phyloP scores from a whole-genome alignment of 2,888 invertebrate species.

The Orthosia gracilis region DNA sequence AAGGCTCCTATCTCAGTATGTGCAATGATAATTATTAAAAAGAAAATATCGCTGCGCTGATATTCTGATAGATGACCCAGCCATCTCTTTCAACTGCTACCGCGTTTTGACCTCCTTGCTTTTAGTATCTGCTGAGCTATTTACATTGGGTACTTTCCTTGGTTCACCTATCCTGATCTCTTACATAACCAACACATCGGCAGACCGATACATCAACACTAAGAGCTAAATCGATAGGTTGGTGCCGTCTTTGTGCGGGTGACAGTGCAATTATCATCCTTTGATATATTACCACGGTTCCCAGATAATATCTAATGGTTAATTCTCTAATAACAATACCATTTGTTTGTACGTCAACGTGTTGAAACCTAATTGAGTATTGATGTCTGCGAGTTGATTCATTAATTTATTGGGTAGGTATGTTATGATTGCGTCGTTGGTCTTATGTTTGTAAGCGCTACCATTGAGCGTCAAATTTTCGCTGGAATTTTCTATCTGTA shows the following conservation, averaged over 20 bases:
- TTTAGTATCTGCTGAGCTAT: too few species aligned
- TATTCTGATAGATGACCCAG: too few species aligned
- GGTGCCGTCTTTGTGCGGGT: slow-evolving; percentile 70
- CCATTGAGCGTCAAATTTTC: too few species aligned
- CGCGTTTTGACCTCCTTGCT: too few species aligned
- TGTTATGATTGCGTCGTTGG: not conserved
- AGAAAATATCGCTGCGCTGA: too few species aligned
- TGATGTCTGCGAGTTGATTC: slow-evolving; percentile 12
- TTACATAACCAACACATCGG: slow-evolving; percentile 16
- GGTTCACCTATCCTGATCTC: not conserved
- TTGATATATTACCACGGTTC: slow-evolving; percentile 68
- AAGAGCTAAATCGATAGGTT: slow-evolving; percentile 69
- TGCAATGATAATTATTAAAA: too few species aligned
- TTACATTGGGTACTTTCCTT: not conserved
- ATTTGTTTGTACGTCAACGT: slow-evolving; percentile 43
- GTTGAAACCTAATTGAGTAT: slow-evolving; percentile 24
- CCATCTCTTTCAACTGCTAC: not conserved
- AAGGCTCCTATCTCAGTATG: too few species aligned
- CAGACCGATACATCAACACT: slow-evolving; percentile 62
- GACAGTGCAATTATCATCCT: slow-evolving; percentile 75
- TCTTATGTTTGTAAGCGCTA: too few species aligned
- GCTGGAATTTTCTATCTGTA: too few species aligned
- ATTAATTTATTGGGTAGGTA: slow-evolving; percentile 7
- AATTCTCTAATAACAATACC: slow-evolving; percentile 47
- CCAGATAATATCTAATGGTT: slow-evolving; percentile 62